Evolutionary conservation across 2,888 invertebrate genomes (phyloP).

Genomic region (Diarsia rubi): DNA sequence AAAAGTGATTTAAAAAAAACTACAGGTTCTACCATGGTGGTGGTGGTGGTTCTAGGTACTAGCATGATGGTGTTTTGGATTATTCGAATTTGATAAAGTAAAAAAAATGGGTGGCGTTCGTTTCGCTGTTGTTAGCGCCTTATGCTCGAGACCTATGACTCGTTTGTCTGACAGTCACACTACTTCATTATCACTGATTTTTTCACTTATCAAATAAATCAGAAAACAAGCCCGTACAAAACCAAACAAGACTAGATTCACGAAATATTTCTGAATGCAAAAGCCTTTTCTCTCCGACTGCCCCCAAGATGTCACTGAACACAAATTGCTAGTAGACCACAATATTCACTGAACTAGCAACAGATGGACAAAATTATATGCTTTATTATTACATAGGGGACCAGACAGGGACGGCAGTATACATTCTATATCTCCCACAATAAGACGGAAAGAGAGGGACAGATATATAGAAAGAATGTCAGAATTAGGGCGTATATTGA

Average conservation of each 20-base stretch:
- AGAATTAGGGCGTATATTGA: slow-evolving; percentile 48
- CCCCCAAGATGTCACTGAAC: slow-evolving; percentile 73
- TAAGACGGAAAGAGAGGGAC: slow-evolving; percentile 34
- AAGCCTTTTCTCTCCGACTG: slow-evolving; percentile 44
- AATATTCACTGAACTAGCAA: slow-evolving; percentile 74
- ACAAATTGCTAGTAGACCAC: slow-evolving; percentile 74
- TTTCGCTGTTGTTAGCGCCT: no score
- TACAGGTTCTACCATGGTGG: no score
- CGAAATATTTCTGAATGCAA: background rate
- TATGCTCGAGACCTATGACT: no score
- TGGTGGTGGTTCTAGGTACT: no score
- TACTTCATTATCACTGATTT: no score
- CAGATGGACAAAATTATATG: slow-evolving; percentile 74
- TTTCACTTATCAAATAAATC: background rate
- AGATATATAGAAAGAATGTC: slow-evolving; percentile 29
- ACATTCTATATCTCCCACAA: background rate
- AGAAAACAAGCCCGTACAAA: no score
- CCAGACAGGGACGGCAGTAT: slow-evolving; percentile 34
- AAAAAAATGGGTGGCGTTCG: no score
- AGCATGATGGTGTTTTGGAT: no score
- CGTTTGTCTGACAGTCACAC: no score
- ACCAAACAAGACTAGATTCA: background rate
- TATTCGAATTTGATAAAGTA: no score
- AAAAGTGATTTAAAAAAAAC: no score
- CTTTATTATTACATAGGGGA: slow-evolving; percentile 65